Evolutionary conservation across 2,113 vertebrate genomes (phyloP).

Genomic region (Ifrita kowaldi): DNA sequence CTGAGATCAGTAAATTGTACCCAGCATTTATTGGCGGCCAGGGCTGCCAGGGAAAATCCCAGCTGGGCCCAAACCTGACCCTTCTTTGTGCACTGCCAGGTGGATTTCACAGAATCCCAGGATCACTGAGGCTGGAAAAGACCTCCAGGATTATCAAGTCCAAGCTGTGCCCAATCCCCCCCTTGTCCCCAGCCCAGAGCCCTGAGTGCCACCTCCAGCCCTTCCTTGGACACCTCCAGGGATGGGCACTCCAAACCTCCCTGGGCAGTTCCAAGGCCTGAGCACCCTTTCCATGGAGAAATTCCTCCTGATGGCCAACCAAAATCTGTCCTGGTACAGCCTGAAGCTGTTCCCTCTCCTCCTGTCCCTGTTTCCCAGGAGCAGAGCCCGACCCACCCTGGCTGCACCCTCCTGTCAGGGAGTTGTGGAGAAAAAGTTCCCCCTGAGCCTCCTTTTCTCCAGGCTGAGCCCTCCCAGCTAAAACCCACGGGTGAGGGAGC

Average conservation of each 20-base stretch:
- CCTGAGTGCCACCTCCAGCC: accelerated
- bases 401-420: background rate
- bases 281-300: background rate
- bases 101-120: background rate
- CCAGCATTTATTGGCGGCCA: too few relatives aligned
- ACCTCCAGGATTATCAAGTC: background rate
- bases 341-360: background rate
- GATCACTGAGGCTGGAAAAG: background rate
- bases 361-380: background rate
- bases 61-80: background rate
- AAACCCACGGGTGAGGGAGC: background rate
- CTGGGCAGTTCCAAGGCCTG: background rate
- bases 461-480: background rate
- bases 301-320: accelerated
- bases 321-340: accelerated
- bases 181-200: background rate
- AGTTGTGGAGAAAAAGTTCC: background rate
- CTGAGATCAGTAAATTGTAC: background rate
- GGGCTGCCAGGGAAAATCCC: accelerated
- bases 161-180: accelerated
- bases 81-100: background rate
- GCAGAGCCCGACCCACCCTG: accelerated
- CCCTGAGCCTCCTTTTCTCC: background rate
- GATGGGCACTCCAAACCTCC: background rate
- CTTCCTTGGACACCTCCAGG: background rate